Evolutionary conservation across 1,140 invertebrate species (phyloP), one percentile per base, ranked within the genome.

Genomic region (Drosophila melanogaster): DNA sequence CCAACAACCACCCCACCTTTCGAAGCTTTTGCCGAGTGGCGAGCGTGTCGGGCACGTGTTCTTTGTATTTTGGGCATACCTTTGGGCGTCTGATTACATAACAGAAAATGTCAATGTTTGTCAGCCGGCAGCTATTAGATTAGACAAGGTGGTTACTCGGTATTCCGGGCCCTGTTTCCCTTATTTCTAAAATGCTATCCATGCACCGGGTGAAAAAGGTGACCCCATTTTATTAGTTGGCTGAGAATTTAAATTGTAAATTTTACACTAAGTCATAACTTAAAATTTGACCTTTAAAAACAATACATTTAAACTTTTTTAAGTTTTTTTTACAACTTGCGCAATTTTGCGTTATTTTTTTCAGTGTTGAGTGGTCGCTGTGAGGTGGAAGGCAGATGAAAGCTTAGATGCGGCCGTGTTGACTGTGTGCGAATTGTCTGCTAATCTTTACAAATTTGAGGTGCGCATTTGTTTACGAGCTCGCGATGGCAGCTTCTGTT

Each of bases 51-150:
- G 61, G 74, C 73, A 77, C 74, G 73, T 81, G 51, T 81, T 66
- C 62, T 67, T 59, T 38, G 40, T 79, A 59, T 61, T 35, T 77
- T 61, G 61, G 65, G 83, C 70, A 83, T 87, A 86, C 65, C 83
- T 79, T 62, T 57, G 46, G 83, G 83, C 83, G 75, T 79, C 75
- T 86, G 83, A 86, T 87, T 86, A 86, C 84, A 87, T 87, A 86
- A 87, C 83, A 87, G 79, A 86, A 87, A 86, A 87, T 86, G 83
- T 86, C 83, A 86, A 86, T 86, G 83, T 86, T 87, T 87, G 83
- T 72, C 81, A 87, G 83, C 79, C 83, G 79, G 65, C 83, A 86
- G 81, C 75, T 80, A 81, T 86, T 79, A 86, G 83, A 86, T 86
- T 86, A 86, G 84, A 83, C 69, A 79, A 66, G 60, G 71, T 57